Base-by-base conservation (phyloP, 2,888 invertebrate species). In the Sphaeridia pumilis region DNA sequence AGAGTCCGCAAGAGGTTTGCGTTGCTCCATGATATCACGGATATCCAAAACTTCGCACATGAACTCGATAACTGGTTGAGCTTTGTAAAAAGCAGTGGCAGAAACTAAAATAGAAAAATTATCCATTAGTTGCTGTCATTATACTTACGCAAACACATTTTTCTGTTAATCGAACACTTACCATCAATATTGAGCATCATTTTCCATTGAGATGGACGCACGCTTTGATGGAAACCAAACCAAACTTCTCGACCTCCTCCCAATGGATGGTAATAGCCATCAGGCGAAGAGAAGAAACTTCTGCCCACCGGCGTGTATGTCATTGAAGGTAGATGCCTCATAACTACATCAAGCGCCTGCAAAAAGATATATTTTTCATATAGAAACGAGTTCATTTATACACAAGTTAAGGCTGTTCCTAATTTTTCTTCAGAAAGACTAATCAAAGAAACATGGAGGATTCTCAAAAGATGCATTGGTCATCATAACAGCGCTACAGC, bases 101-200 rank as follows among this genome's bases (percentile, higher is more conserved):
- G 97, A 98, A 55, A 99, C 97, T 94, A 70, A 41, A 71, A 72
- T 56, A n/a, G 27, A 38, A 31, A 24, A 21, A 21, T 20, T 36
- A 2, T 43, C 20, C 21, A n/a, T n/a, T n/a, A n/a, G n/a, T n/a
- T n/a, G n/a, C n/a, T n/a, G n/a, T n/a, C n/a, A n/a, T n/a, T n/a
- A n/a, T n/a, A n/a, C n/a, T n/a, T n/a, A n/a, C n/a, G n/a, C n/a
- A n/a, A n/a, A n/a, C n/a, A n/a, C n/a, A n/a, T n/a, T n/a, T n/a
- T n/a, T n/a, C n/a, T n/a, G n/a, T 28, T 10, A 24, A 66, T 72
- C 20, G 12, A 2, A 20, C 7, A n/a, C n/a, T 70, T 73, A 93
- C 93, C 95, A 75, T 99, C 98, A 74, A 98, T 99, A 72, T 98
- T 98, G 57, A 99, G 79, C 95, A 99, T 98, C 98, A 99, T 99